phyloP scores from a whole-genome alignment of 2,888 invertebrate genomes.

The Dascillus cervinus region DNA sequence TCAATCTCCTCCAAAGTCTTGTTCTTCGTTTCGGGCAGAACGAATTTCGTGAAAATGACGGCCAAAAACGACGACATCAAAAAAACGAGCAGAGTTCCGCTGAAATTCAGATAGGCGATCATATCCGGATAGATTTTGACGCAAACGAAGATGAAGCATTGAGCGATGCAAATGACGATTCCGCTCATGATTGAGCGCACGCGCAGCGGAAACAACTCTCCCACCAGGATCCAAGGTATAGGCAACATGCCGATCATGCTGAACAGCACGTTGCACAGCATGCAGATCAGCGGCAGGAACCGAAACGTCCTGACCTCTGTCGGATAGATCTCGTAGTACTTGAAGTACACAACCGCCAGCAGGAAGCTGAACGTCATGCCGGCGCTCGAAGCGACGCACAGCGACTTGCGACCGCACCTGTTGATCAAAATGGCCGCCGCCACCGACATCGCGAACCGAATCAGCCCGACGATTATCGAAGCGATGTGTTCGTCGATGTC shows the following conservation, averaged over 20 bases:
- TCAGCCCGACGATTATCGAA: constrained; percentile 61
- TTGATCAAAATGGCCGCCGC: constrained; percentile 60
- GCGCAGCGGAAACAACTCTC: constrained; percentile 61
- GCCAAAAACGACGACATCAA: constrained; percentile 52
- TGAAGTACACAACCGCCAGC: constrained; percentile 31
- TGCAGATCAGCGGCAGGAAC: constrained; percentile 50
- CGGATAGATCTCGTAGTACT: constrained; percentile 34
- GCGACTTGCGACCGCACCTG: constrained; percentile 52
- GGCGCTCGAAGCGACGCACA: constrained; percentile 57
- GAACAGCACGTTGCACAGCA: constrained; percentile 60
- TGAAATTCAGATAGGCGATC: constrained; percentile 49
- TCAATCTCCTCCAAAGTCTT: constrained; percentile 62
- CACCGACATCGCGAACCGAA: constrained; percentile 59
- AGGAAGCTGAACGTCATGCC: constrained; percentile 59
- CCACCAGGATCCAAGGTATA: constrained; percentile 68
- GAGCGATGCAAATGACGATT: constrained; percentile 61
- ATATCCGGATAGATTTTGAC: constrained; percentile 64
- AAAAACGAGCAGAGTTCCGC: constrained; percentile 58
- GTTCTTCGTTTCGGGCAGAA: constrained; percentile 64
- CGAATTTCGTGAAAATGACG: constrained; percentile 51
- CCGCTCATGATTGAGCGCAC: constrained; percentile 65
- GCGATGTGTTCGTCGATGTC: constrained; percentile 57
- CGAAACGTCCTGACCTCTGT: constrained; percentile 26
- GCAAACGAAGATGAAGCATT: constrained; percentile 60
- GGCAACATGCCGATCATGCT: constrained; percentile 69